Evolutionary conservation across 2,113 vertebrate species (phyloP).

Genomic region (Excalfactoria chinensis): DNA sequence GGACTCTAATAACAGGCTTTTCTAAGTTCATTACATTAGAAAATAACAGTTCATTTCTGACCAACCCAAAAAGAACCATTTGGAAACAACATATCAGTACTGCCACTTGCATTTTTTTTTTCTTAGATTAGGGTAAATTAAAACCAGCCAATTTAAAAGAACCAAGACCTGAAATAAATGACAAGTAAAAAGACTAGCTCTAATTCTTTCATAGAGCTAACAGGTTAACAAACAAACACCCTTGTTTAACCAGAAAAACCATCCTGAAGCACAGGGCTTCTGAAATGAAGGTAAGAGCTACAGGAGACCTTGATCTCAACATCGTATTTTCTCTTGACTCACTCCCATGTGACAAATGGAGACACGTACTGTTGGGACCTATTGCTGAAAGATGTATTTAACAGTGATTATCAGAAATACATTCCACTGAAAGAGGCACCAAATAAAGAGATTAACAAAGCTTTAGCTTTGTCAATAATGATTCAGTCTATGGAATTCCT

Average conservation of each 20-base stretch:
- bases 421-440: neutral
- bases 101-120: neutral
- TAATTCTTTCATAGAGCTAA: no score
- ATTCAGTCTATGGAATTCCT: neutral
- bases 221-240: neutral
- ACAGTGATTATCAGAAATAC: neutral
- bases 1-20: neutral
- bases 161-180: neutral
- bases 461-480: neutral
- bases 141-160: neutral
- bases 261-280: neutral
- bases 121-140: no score
- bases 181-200: no score
- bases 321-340: neutral
- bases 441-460: neutral
- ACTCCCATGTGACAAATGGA: neutral
- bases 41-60: neutral
- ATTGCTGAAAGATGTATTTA: neutral
- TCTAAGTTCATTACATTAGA: neutral
- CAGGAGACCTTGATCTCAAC: neutral
- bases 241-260: neutral
- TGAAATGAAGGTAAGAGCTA: neutral
- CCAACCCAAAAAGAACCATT: neutral
- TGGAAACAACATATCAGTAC: neutral
- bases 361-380: neutral